Evolutionary conservation across 1,140 invertebrate genomes (phyloP), one percentile per base, ranked within the genome.

Genomic region (Dendroctonus ponderosae): DNA sequence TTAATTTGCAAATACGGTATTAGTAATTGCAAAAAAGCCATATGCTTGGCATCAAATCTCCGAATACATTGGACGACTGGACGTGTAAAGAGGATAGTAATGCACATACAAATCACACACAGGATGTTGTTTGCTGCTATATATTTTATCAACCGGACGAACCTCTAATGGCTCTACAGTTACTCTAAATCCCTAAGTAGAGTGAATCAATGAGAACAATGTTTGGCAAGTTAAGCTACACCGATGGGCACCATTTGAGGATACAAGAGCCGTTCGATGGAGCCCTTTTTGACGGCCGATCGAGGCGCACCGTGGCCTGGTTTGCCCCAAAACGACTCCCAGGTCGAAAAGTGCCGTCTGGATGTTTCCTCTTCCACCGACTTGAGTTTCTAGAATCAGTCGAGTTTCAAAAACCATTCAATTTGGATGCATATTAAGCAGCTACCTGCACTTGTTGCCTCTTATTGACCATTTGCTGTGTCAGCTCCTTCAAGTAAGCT

Each of bases 241-340:
- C 71, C 68, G 61, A 75, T 72, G 9, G 74, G 74, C 9, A 71
- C 51, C 70, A 70, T 72, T 58, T 70, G 57, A 9, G 74, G 74
- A 66, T 76, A 78, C n/a, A 79, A 70, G 54, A 79, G 50, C 53
- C 69, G 62, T 26, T 77, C 72, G 44, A 79, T 67, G 49, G 69
- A 59, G 41, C 60, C 70, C 70, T 77, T 79, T 54, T 72, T 71
- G 72, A 75, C 75, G 67, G 77, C 72, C 75, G 80, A 66, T 49
- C 74, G 66, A 3, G 87, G 87, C 0, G 87, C 87, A 2, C 87
- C 87, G 72, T 88, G 85, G 6, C 87, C 87, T 6, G 87, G 87
- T 39, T 84, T 80, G 11, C 87, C 87, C 87, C 86, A 89, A 62
- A 89, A 79, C 6, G 80, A 82, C 66, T 80, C 81, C 87, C 87